Conservation (phyloP, 2,113 vertebrate genomes). For the Platycercus adscitus region DNA sequence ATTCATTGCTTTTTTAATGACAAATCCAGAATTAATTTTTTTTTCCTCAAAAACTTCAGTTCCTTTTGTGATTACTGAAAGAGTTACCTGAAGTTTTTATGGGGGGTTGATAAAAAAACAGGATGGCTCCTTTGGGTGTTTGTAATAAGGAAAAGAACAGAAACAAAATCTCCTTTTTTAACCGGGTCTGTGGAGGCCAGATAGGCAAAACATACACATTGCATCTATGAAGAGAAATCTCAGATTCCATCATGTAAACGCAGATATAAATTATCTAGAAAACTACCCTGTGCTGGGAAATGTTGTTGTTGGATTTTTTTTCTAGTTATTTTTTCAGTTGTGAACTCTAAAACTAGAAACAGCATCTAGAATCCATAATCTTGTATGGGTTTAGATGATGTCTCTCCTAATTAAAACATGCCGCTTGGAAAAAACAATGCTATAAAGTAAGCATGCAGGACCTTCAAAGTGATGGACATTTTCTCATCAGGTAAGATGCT, state of each 20-base stretch:
- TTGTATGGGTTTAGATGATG: neutral
- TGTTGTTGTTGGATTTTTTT: fast-evolving
- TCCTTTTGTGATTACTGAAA: neutral
- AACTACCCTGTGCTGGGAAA: neutral
- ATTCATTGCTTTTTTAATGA: neutral
- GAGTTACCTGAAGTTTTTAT: neutral
- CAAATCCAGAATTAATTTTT: neutral
- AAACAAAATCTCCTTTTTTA: neutral
- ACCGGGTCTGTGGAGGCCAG: neutral
- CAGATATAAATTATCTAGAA: neutral
- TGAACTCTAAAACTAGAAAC: neutral
- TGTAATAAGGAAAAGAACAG: neutral
- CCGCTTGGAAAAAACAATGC: neutral
- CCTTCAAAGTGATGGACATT: neutral
- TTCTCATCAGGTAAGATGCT: fast-evolving
- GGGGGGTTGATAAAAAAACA: neutral
- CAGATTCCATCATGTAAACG: neutral
- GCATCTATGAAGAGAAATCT: neutral
- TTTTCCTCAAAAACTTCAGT: neutral
- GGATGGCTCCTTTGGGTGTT: neutral
- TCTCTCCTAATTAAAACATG: neutral
- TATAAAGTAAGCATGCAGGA: fast-evolving
- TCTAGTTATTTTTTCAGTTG: neutral
- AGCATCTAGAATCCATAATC: neutral
- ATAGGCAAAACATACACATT: neutral